A percentile compares a stretch with the other conserved stretches of the same genome.
Conservation (phyloP, 2,888 invertebrate species). For the Drosophila monieri region DNA sequence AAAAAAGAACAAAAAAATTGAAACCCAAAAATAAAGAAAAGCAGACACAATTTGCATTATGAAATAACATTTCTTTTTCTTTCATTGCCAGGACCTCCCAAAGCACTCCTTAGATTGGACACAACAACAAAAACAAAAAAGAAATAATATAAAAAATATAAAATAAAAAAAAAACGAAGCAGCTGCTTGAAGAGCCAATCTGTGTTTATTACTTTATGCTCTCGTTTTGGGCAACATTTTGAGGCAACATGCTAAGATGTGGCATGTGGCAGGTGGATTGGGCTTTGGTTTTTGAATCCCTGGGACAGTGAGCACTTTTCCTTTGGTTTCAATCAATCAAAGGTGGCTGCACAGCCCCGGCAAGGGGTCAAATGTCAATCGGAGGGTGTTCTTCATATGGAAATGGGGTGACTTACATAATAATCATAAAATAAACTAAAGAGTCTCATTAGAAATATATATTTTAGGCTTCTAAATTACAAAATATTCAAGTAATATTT, state of each 20-base stretch:
- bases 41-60: slow-evolving; percentile 74
- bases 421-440: background rate
- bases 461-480: background rate
- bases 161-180: slow-evolving; percentile 12
- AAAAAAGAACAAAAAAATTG: slow-evolving; percentile 1
- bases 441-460: background rate
- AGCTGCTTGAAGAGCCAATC: slow-evolving; percentile 45
- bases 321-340: slow-evolving; percentile 39
- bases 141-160: background rate
- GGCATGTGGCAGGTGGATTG: too few relatives aligned
- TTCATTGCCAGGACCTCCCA: slow-evolving; percentile 41
- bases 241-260: background rate
- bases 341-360: slow-evolving; percentile 22
- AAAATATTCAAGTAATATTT: background rate
- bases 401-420: background rate
- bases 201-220: slow-evolving; percentile 51
- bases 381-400: background rate
- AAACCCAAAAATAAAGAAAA: slow-evolving; percentile 1
- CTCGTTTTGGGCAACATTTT: background rate
- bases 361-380: slow-evolving; percentile 24
- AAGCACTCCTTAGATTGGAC: slow-evolving; percentile 61
- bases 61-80: slow-evolving; percentile 67
- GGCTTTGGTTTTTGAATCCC: background rate
- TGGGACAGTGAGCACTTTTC: background rate
- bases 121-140: background rate